Percentiles rank a stretch among this genome's conserved stretches.
These are phyloP conservation scores for Lumbricus terrestris DNA, from an alignment of 2,888 invertebrate genomes.

Conservation along the genomic window DNA sequence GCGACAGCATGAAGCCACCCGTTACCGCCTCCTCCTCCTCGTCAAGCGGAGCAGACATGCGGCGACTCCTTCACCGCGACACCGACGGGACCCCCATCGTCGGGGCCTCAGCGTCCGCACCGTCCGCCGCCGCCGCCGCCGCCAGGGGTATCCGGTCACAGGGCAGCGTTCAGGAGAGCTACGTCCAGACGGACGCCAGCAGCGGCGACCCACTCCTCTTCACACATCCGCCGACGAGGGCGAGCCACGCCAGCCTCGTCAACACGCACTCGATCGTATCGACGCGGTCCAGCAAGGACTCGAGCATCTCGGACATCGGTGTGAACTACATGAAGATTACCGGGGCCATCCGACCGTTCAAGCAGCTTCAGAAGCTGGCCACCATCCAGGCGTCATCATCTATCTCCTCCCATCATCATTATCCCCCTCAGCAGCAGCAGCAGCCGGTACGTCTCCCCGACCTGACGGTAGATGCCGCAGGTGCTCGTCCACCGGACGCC, in stretches of 20 bases:
- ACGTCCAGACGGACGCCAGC: neutral
- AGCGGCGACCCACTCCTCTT: neutral
- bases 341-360: constrained; percentile 86
- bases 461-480: constrained; percentile 31
- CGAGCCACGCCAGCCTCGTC: neutral
- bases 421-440: too few relatives aligned
- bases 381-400: constrained; percentile 15
- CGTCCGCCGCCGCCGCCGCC: neutral
- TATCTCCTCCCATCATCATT: neutral
- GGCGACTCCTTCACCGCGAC: neutral
- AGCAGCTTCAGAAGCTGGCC: constrained; percentile 86
- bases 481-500: neutral
- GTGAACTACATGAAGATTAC: constrained; percentile 92
- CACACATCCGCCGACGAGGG: neutral
- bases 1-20: neutral
- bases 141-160: neutral
- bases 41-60: neutral
- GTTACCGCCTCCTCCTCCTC: too few relatives aligned
- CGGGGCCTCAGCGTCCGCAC: neutral
- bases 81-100: neutral
- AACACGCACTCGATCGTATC: neutral
- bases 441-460: constrained; percentile 48
- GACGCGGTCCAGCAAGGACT: constrained; percentile 21
- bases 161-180: neutral
- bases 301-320: constrained; percentile 74